A percentile compares a stretch with the other conserved stretches of the same genome.
These are phyloP conservation scores for Neria commutata DNA, from an alignment of 2,888 invertebrate species.

Conservation along the genomic window DNA sequence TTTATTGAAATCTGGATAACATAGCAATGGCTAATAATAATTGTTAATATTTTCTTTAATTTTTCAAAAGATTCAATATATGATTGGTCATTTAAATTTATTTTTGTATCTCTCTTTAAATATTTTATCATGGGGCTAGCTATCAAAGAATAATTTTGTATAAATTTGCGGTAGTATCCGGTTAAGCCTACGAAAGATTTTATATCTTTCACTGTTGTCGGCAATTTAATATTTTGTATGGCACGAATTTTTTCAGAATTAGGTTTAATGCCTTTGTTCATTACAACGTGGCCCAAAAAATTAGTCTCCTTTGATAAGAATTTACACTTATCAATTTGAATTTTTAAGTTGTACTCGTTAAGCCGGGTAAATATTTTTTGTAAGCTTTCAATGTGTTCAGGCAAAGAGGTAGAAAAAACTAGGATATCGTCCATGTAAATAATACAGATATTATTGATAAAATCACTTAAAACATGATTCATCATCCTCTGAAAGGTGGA, in stretches of 20 bases:
- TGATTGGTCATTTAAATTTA: neutral
- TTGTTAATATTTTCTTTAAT: slow-evolving; percentile 22
- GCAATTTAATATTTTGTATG: neutral
- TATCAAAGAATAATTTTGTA: neutral
- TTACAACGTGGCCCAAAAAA: slow-evolving; percentile 3
- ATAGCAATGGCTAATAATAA: too few species aligned
- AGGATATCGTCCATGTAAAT: slow-evolving; percentile 5
- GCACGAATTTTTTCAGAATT: slow-evolving; percentile 3
- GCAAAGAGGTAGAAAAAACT: neutral
- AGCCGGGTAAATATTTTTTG: slow-evolving; percentile 7
- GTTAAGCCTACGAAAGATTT: neutral
- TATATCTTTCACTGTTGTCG: too few species aligned
- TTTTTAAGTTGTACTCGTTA: slow-evolving; percentile 3
- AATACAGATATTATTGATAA: neutral
- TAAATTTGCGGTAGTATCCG: neutral
- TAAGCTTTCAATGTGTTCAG: neutral
- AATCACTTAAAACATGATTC: slow-evolving; percentile 7
- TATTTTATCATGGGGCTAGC: neutral
- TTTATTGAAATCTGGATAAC: slow-evolving; percentile 29
- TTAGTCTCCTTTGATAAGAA: slow-evolving; percentile 4
- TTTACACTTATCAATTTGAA: slow-evolving; percentile 13
- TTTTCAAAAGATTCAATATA: slow-evolving; percentile 18
- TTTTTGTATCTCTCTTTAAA: neutral
- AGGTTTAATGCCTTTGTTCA: slow-evolving; percentile 1
- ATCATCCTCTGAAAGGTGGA: slow-evolving; percentile 3